A percentile compares a stretch with the other conserved stretches of the same genome.
Conservation (phyloP, 2,888 invertebrate genomes). For the Lepidonotus clava region DNA sequence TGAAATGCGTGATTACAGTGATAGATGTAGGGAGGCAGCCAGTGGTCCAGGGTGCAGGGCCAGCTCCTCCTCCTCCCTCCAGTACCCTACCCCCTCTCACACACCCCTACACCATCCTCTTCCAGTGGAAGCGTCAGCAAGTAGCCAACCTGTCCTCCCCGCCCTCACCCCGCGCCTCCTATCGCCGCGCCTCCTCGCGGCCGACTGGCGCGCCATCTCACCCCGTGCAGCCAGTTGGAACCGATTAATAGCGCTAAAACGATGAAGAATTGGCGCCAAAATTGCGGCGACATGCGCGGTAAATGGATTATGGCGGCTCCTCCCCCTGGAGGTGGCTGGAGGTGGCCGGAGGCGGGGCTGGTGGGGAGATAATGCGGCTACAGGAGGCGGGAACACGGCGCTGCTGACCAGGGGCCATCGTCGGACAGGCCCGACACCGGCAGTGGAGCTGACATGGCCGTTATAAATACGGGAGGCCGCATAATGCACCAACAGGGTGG, state of each 20-base stretch:
- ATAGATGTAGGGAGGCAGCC: conserved; percentile 46
- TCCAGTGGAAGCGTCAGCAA: too few relatives aligned
- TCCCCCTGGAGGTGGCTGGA: not conserved
- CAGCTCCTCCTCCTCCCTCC: conserved; percentile 25
- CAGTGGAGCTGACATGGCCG: too few relatives aligned
- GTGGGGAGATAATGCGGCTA: not conserved
- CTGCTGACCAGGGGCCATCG: conserved; percentile 24
- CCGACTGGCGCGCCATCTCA: conserved; percentile 48
- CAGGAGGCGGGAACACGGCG: conserved; percentile 12
- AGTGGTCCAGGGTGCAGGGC: conserved; percentile 34
- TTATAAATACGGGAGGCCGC: too few relatives aligned
- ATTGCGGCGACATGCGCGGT: conserved; percentile 50
- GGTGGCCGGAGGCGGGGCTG: conserved; percentile 30
- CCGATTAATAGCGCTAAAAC: conserved; percentile 52
- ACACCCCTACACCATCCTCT: not conserved
- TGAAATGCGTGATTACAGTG: conserved; percentile 54
- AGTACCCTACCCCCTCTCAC: not conserved
- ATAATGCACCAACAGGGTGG: too few relatives aligned
- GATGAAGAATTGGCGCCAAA: conserved; percentile 51
- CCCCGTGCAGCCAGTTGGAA: conserved; percentile 47
- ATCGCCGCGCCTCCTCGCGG: conserved; percentile 45
- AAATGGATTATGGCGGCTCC: conserved; percentile 40
- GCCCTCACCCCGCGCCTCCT: conserved; percentile 24
- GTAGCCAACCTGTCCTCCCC: conserved; percentile 38
- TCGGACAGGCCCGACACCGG: too few relatives aligned